Percentiles rank a stretch among this genome's conserved stretches.
Evolutionary conservation across 2,113 vertebrate species (phyloP).

Genomic region (Panurus biarmicus): DNA sequence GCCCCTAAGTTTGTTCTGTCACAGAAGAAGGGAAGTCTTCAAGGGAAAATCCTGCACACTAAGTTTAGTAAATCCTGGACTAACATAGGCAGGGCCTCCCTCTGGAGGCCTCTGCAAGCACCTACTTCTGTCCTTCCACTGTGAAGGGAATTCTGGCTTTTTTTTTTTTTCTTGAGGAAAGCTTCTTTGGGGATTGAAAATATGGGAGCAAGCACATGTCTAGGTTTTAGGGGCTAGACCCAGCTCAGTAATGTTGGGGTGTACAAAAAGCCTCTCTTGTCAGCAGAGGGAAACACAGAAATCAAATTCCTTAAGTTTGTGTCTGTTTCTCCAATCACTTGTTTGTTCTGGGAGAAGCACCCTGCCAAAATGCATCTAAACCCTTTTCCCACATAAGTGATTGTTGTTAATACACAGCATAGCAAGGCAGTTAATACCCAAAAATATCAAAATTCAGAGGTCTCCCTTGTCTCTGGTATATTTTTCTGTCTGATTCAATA

Average conservation of each 20-base stretch:
- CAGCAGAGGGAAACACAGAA: neutral
- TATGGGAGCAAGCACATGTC: neutral
- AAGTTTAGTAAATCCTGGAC: neutral
- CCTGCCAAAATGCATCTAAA: neutral
- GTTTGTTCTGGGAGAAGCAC: neutral
- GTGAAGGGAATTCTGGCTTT: neutral
- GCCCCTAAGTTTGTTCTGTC: neutral
- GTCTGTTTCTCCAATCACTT: neutral
- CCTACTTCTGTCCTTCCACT: neutral
- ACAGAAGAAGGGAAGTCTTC: neutral
- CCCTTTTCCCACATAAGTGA: neutral
- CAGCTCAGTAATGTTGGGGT: fast-evolving
- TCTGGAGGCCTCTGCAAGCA: slow-evolving; percentile 47
- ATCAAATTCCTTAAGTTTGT: neutral
- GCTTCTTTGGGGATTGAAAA: neutral
- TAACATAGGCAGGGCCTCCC: slow-evolving; percentile 44
- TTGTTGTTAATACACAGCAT: fast-evolving
- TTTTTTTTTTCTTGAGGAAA: neutral
- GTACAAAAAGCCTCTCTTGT: neutral
- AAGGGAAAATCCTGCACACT: neutral
- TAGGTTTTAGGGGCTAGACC: neutral
- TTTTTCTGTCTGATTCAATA: neutral
- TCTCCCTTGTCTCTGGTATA: neutral
- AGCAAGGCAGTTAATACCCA: neutral
- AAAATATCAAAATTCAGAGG: neutral